Evolutionary conservation across 2,113 vertebrate species (phyloP).

Genomic region (Meleagris gallopavo): DNA sequence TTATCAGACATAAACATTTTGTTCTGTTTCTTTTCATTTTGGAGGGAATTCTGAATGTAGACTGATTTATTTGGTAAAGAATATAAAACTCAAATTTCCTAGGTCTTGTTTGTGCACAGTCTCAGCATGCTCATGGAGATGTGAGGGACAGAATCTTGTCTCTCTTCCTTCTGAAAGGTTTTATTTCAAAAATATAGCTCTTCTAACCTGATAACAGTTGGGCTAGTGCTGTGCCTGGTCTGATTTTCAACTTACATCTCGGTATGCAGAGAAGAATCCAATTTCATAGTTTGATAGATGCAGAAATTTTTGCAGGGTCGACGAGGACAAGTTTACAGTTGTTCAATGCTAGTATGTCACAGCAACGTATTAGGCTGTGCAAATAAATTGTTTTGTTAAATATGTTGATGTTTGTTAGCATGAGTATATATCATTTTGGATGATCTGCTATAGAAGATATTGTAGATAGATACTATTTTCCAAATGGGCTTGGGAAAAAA

Average conservation of each 20-base stretch:
- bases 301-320: neutral
- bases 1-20: neutral
- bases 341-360: neutral
- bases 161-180: neutral
- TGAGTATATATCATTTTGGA: neutral
- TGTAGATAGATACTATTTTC: neutral
- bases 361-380: neutral
- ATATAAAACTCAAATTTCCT: neutral
- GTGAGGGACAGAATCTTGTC: neutral
- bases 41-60: neutral
- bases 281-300: neutral
- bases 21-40: too few species aligned
- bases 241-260: neutral
- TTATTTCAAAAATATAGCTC: neutral
- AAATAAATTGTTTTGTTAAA: slow-evolving; percentile 28
- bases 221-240: neutral
- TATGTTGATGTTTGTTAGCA: slow-evolving; percentile 37
- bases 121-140: neutral
- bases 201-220: neutral
- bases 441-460: neutral
- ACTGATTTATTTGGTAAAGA: neutral
- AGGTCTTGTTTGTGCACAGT: neutral
- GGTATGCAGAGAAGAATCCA: neutral
- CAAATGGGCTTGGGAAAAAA: neutral
- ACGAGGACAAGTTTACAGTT: neutral